phyloP scores from a whole-genome alignment of 2,113 vertebrate genomes.

The Rana temporaria region DNA sequence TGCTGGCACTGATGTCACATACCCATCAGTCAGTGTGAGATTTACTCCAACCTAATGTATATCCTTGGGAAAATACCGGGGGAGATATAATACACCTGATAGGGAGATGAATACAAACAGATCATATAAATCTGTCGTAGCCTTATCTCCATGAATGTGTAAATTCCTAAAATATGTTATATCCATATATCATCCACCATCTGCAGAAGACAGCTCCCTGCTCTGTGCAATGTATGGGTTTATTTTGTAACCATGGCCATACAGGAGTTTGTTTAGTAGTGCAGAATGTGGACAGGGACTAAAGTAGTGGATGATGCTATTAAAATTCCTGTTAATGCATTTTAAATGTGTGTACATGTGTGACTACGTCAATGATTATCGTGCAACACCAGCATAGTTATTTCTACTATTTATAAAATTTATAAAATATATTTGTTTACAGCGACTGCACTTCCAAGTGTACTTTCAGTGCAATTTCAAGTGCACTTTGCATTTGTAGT shows the following conservation, averaged over 20 bases:
- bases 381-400: too few species aligned
- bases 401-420: too few species aligned
- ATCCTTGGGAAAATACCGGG: not conserved
- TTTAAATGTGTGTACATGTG: too few species aligned
- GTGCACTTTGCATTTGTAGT: too few species aligned
- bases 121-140: not conserved
- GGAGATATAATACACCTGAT: not conserved
- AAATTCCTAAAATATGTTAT: not conserved
- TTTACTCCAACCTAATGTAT: not conserved
- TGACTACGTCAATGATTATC: too few species aligned
- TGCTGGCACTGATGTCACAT: not conserved
- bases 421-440: too few species aligned
- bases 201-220: not conserved
- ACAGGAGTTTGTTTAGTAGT: not conserved
- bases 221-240: not conserved
- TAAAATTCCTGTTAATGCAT: too few species aligned
- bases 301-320: too few species aligned
- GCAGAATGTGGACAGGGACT: too few species aligned
- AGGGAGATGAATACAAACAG: not conserved
- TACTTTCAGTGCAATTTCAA: too few species aligned
- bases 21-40: not conserved
- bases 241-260: not conserved
- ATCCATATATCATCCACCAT: not conserved
- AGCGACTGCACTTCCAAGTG: too few species aligned
- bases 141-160: not conserved